phyloP scores from a whole-genome alignment of 2,797 vertebrate species.

The Furcifer pardalis region DNA sequence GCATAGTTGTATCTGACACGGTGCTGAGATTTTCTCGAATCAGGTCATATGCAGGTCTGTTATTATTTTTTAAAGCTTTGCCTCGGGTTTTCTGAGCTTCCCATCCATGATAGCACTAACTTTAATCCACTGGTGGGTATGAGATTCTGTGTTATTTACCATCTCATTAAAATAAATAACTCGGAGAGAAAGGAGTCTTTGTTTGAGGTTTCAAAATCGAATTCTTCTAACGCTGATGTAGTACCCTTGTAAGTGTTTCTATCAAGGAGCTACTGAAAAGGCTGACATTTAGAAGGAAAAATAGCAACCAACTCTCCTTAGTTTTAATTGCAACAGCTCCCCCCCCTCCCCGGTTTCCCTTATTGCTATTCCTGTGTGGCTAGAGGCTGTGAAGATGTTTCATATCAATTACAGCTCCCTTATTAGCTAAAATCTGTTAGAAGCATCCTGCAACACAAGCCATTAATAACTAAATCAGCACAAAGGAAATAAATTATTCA shows the following conservation, averaged over 20 bases:
- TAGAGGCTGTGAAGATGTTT: slow-evolving; percentile 46
- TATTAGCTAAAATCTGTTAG: slow-evolving; percentile 58
- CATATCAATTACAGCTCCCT: slow-evolving; percentile 60
- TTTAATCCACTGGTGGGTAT: slow-evolving; percentile 3
- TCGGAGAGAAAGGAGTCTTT: slow-evolving; percentile 20
- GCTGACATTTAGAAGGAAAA: slow-evolving; percentile 30
- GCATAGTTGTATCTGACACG: neutral
- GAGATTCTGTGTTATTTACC: slow-evolving; percentile 25
- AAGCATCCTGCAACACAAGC: slow-evolving; percentile 57
- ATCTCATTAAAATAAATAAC: slow-evolving; percentile 13
- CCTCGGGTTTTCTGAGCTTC: neutral
- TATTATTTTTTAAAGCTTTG: neutral
- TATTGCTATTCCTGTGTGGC: slow-evolving; percentile 43
- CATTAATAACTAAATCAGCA: slow-evolving; percentile 60
- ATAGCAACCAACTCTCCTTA: slow-evolving; percentile 26
- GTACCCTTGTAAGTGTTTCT: slow-evolving; percentile 45
- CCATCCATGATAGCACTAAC: slow-evolving; percentile 10
- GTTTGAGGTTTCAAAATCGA: slow-evolving; percentile 43
- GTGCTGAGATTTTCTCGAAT: neutral
- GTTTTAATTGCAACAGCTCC: slow-evolving; percentile 56
- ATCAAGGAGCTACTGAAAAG: slow-evolving; percentile 30
- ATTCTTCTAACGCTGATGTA: slow-evolving; percentile 17
- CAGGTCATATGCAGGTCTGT: neutral
- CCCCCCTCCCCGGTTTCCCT: slow-evolving; percentile 47
- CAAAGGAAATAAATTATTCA: slow-evolving; percentile 61